Base-by-base conservation (phyloP, 2,888 invertebrate species). In the Eubasilissa splendida region DNA sequence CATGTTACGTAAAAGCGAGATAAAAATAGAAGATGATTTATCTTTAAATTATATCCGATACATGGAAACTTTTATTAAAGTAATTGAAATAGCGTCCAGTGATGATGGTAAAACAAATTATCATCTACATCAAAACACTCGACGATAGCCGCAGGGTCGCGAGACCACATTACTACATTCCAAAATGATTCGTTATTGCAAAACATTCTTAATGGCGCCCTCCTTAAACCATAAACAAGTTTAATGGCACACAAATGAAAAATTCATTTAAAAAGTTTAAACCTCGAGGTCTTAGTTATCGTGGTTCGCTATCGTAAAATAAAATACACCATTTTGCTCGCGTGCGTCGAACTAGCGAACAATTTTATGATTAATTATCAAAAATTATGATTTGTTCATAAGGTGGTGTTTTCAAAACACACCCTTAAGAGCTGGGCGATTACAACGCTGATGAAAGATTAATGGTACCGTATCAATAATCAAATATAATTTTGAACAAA, bases 341-440 rank as follows among this genome's bases (percentile, higher is more conserved):
- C 77, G 76, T 79, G 73, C 52, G 54, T 76, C 53, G 9, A 73
- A 77, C 81, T 73, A 52, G 66, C 66, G 53, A 76, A 80, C 65
- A 77, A 80, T 82, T 65, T 59, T 66, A 59, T 82, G 82, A 82
- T 82, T 78, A 82, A 82, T 82, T 80, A 78, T 80, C 70, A 68
- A n/a, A 75, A 78, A 50, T 76, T 78, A 68, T 78, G 80, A 80
- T 80, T 82, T 80, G 78, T 82, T 80, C 68, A 52, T 63, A 31
- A 53, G 53, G 68, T 31, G 4, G 54, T 71, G 54, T 50, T 59
- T 74, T 74, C 58, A 58, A 14, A 74, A 74, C 58, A 59, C 10
- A 33, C 14, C 12, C 52, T 58, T 31, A 22, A 11, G 59, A 59
- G 50, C n/a, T 3, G 58, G 58, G 58, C 74, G 58, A 74, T 74